These are phyloP conservation scores for Ariopsis seemanni DNA, from an alignment of 2,113 vertebrate genomes.

Conservation along the genomic window DNA sequence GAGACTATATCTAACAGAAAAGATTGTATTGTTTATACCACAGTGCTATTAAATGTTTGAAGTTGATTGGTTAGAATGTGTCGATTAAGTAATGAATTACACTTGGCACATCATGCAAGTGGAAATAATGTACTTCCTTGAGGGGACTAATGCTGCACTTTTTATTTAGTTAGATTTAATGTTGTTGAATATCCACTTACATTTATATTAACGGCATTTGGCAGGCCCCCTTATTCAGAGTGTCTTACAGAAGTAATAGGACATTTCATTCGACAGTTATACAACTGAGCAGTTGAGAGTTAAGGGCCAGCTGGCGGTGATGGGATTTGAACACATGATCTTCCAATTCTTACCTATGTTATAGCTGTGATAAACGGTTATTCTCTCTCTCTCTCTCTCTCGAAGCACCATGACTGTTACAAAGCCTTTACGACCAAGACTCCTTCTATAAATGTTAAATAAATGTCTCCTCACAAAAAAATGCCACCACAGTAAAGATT, in stretches of 20 bases:
- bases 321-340: neutral
- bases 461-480: neutral
- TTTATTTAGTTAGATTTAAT: neutral
- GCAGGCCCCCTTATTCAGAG: neutral
- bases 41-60: neutral
- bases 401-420: neutral
- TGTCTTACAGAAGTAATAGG: neutral
- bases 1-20: neutral
- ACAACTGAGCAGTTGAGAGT: neutral
- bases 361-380: too few species aligned
- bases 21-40: neutral
- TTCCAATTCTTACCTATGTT: too few species aligned
- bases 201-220: conserved; percentile 5
- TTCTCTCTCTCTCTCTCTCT: neutral
- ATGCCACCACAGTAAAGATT: neutral
- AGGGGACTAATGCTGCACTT: neutral
- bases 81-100: neutral
- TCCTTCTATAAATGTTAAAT: neutral
- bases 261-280: neutral
- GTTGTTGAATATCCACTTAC: neutral
- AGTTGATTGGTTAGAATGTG: neutral
- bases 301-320: neutral
- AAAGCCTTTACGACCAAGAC: neutral
- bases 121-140: neutral
- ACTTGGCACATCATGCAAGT: neutral